Conservation (phyloP, 2,113 vertebrate genomes). For the Cercopithecus mona region DNA sequence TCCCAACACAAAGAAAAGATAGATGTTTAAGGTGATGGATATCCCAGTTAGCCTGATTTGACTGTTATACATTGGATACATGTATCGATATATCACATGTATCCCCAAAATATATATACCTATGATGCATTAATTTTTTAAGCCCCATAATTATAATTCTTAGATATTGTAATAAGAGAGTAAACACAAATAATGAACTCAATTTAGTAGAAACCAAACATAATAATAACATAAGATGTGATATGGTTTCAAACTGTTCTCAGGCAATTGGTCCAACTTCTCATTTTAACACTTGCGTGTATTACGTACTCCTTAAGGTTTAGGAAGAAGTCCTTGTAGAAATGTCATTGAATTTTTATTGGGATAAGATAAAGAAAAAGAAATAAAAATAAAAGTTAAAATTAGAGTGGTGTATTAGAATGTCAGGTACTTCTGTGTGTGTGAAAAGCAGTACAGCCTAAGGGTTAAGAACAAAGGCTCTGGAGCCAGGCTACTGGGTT, state of each 20-base stretch:
- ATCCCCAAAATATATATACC: not conserved
- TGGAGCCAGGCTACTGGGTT: not conserved
- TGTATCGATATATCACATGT: not conserved
- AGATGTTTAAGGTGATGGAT: not conserved
- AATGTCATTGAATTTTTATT: conserved; percentile 68
- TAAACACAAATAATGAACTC: conserved; percentile 37
- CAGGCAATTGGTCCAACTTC: not conserved
- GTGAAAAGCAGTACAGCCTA: not conserved
- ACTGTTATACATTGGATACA: not conserved
- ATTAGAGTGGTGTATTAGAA: not conserved
- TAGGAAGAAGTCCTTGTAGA: conserved; percentile 35
- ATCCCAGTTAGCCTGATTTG: not conserved
- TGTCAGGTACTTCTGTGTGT: not conserved
- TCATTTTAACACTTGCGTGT: conserved; percentile 6
- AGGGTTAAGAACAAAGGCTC: not conserved
- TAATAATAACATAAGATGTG: conserved; percentile 8
- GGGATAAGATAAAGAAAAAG: conserved; percentile 4
- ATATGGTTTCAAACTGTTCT: not conserved
- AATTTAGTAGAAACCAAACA: not conserved
- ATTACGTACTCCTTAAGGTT: not conserved
- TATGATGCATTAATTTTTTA: not conserved
- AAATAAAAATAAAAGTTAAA: not conserved
- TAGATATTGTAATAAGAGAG: conserved; percentile 12
- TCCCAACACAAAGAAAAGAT: not conserved
- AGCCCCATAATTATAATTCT: conserved; percentile 1